Conservation (phyloP, 1,140 invertebrate species). For the Magallana gigas region DNA sequence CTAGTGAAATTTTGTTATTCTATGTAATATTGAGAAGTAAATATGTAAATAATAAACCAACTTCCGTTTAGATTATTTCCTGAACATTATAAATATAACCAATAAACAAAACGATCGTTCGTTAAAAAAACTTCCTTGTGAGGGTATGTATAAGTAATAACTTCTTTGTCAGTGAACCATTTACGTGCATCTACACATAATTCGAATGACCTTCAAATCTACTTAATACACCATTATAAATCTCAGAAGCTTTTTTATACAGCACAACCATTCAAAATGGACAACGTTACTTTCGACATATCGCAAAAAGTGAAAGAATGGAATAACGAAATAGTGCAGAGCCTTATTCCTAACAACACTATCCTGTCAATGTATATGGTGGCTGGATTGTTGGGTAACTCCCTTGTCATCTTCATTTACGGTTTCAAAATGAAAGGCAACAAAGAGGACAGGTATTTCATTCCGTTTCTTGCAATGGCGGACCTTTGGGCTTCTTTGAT, state of each 20-base stretch:
- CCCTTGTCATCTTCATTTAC: constrained; percentile 39
- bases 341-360: constrained; percentile 5
- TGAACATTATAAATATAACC: too few species aligned
- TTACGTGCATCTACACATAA: too few species aligned
- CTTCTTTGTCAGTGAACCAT: too few species aligned
- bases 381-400: constrained; percentile 32
- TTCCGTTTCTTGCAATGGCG: constrained; percentile 37
- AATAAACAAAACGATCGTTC: too few species aligned
- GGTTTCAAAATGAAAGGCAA: constrained; percentile 16
- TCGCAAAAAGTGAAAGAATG: constrained; percentile 1
- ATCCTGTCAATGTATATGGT: constrained; percentile 44
- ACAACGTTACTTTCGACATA: constrained; percentile 24
- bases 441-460: constrained; percentile 46
- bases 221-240: not conserved
- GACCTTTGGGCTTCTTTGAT: constrained; percentile 38
- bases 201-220: too few species aligned
- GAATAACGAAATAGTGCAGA: not conserved
- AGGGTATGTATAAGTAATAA: too few species aligned
- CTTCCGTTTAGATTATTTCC: too few species aligned
- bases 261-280: not conserved
- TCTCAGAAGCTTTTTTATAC: not conserved
- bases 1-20: too few species aligned
- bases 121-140: too few species aligned
- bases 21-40: too few species aligned
- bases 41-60: too few species aligned